Evolutionary conservation across 1,140 invertebrate species (phyloP).

Genomic region (Rhynchophorus ferrugineus): DNA sequence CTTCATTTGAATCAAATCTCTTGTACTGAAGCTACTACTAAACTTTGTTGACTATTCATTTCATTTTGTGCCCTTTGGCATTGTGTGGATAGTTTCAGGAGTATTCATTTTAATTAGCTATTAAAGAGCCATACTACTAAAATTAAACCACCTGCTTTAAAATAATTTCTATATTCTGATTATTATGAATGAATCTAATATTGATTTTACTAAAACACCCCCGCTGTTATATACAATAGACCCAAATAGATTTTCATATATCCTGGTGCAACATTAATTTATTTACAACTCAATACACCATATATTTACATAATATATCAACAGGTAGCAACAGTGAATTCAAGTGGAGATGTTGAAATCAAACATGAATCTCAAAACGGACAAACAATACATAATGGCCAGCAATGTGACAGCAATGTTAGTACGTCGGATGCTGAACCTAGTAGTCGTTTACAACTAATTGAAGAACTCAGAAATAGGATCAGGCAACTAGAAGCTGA

Average conservation of each 20-base stretch:
- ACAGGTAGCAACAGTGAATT: constrained; percentile 38
- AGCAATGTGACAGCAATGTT: constrained; percentile 43
- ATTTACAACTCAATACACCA: no score
- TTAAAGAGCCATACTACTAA: no score
- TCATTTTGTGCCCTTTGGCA: no score
- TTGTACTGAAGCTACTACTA: no score
- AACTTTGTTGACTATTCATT: no score
- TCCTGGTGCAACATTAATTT: no score
- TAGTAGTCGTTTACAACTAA: constrained; percentile 49
- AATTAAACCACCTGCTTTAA: no score
- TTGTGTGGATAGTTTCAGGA: no score
- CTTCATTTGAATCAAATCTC: no score
- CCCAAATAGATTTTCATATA: no score
- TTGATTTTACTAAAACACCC: background rate
- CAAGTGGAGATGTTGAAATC: constrained; percentile 39
- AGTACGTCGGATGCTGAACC: constrained; percentile 43
- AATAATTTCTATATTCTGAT: background rate
- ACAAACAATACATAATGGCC: constrained; percentile 18
- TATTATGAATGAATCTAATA: background rate
- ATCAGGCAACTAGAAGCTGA: constrained; percentile 58
- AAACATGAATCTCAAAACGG: constrained; percentile 31
- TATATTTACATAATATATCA: background rate
- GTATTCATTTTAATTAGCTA: no score
- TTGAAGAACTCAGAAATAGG: constrained; percentile 57
- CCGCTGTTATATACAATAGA: no score